Percentiles rank a stretch among this genome's conserved stretches.
These are phyloP conservation scores for Zelleria hepariella DNA, from an alignment of 2,888 invertebrate species.

Conservation along the genomic window DNA sequence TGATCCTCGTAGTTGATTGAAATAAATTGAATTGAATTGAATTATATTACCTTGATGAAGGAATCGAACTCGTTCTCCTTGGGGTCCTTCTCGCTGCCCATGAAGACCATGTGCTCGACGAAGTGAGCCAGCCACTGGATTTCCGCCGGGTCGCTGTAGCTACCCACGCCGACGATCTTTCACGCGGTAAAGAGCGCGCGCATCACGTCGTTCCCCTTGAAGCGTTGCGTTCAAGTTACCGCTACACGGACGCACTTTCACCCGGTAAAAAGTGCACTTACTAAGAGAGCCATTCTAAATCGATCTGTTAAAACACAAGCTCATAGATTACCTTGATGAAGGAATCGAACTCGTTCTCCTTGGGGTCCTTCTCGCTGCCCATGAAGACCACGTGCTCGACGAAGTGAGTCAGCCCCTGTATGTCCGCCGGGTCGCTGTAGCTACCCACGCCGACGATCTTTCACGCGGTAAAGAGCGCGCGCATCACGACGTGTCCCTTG, in stretches of 20 bases:
- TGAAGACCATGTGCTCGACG: conserved; percentile 93
- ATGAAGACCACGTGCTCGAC: conserved; percentile 95
- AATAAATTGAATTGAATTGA: no score
- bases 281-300: no score
- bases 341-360: conserved; percentile 87
- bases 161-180: conserved; percentile 83
- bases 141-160: conserved; percentile 82
- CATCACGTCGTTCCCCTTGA: conserved; percentile 79
- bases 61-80: conserved; percentile 88
- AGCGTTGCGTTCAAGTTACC: no score
- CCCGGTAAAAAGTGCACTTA: no score
- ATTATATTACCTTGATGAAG: conserved; percentile 75
- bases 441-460: conserved; percentile 83
- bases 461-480: no score
- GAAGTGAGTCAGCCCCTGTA: conserved; percentile 88
- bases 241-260: no score
- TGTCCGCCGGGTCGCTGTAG: conserved; percentile 82
- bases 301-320: no score
- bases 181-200: no score
- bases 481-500: no score
- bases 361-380: conserved; percentile 91
- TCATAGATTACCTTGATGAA: conserved; percentile 75
- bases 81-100: conserved; percentile 93
- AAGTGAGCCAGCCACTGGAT: conserved; percentile 89
- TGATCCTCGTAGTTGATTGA: no score